These are phyloP conservation scores for Aurelia sp. DNA, from an alignment of 30 jellyfish, hydroid and myxozoan species.

Conservation along the genomic window DNA sequence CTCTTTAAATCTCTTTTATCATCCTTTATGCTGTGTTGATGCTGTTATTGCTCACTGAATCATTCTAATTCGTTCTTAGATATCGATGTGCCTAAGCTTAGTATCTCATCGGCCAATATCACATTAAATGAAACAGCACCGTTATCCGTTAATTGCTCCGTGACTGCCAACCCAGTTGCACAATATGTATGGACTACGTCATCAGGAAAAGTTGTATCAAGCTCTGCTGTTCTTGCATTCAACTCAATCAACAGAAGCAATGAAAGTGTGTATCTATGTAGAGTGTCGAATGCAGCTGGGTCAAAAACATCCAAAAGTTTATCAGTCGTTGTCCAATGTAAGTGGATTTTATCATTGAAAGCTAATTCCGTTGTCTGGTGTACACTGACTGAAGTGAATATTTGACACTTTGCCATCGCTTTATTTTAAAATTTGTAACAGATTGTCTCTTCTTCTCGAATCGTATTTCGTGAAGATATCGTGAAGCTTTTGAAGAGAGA, in stretches of 20 bases:
- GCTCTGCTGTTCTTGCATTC: conserved; percentile 15
- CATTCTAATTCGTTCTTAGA: background rate
- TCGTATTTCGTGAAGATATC: too few species aligned
- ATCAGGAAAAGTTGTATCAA: conserved; percentile 30
- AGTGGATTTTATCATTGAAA: too few species aligned
- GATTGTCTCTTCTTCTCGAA: too few species aligned
- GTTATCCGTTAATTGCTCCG: conserved; percentile 12
- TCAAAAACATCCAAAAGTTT: background rate
- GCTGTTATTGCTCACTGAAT: too few species aligned
- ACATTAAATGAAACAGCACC: background rate
- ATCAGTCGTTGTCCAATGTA: too few species aligned
- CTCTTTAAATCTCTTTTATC: too few species aligned
- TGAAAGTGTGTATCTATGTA: conserved; percentile 28
- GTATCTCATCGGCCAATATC: background rate
- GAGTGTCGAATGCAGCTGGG: conserved; percentile 46
- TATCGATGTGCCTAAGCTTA: conserved; percentile 44
- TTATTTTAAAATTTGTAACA: too few species aligned
- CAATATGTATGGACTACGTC: conserved; percentile 5
- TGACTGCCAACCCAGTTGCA: conserved; percentile 25
- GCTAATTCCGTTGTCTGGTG: too few species aligned
- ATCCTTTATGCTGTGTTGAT: too few species aligned
- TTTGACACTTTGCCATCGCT: too few species aligned
- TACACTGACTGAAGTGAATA: too few species aligned
- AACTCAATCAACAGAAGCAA: conserved; percentile 13
- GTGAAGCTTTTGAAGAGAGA: too few species aligned